Evolutionary conservation across 2,888 invertebrate genomes (phyloP).

Genomic region (Julus scanicus): DNA sequence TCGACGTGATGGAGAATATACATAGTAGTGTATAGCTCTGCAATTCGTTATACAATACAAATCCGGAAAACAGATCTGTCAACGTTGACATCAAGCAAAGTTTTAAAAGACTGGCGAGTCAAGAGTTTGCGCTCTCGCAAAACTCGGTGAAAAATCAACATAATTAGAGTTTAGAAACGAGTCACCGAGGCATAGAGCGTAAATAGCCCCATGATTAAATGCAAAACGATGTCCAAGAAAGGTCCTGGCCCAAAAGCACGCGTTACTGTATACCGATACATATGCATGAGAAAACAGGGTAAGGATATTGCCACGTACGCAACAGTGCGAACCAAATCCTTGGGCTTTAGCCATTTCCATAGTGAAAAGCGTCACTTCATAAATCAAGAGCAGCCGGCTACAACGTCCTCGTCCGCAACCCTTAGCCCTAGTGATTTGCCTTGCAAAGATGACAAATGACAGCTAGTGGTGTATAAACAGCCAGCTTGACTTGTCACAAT

Average conservation of each 20-base stretch:
- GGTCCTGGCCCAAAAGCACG: background rate
- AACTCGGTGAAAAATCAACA: background rate
- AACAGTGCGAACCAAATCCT: slow-evolving; percentile 44
- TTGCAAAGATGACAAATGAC: slow-evolving; percentile 55
- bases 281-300: slow-evolving; percentile 38
- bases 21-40: too few relatives aligned
- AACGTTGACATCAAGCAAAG: slow-evolving; percentile 24
- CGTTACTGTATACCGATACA: background rate
- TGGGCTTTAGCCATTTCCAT: slow-evolving; percentile 4
- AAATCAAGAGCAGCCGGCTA: slow-evolving; percentile 44
- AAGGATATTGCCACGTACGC: slow-evolving; percentile 13
- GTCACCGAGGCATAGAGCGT: slow-evolving; percentile 34
- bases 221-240: slow-evolving; percentile 21
- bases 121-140: background rate
- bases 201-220: slow-evolving; percentile 18
- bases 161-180: background rate
- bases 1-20: background rate
- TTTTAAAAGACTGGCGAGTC: background rate
- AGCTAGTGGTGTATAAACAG: slow-evolving; percentile 44
- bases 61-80: slow-evolving; percentile 21
- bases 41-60: background rate
- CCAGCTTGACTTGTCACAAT: slow-evolving; percentile 50
- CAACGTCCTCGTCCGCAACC: slow-evolving; percentile 45
- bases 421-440: slow-evolving; percentile 51
- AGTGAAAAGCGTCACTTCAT: slow-evolving; percentile 48